A percentile compares a stretch with the other conserved stretches of the same genome.
Evolutionary conservation across 2,888 invertebrate species (phyloP).

Genomic region (Mellilla xanthometata): DNA sequence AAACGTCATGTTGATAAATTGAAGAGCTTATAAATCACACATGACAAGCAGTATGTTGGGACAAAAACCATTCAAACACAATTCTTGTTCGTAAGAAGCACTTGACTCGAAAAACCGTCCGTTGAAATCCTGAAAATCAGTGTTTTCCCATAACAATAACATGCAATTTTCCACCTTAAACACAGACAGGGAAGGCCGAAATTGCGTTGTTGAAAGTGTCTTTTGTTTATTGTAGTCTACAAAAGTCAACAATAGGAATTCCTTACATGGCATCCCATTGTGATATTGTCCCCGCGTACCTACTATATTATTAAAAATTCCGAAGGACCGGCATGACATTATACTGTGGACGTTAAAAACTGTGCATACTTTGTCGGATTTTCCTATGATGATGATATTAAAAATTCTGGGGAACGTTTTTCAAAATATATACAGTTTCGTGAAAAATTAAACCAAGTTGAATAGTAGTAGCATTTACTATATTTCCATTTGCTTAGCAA

Average conservation of each 20-base stretch:
- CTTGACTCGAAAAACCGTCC: conserved; percentile 17
- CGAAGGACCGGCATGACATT: conserved; percentile 37
- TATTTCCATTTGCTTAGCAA: too few relatives aligned
- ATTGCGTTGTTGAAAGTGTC: conserved; percentile 2
- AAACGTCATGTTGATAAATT: too few relatives aligned
- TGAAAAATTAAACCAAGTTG: too few relatives aligned
- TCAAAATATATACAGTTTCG: too few relatives aligned
- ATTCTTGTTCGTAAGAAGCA: conserved; percentile 5
- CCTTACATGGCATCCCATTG: conserved; percentile 52
- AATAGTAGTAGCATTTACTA: too few relatives aligned
- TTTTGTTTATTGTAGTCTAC: conserved; percentile 33
- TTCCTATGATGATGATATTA: conserved; percentile 4
- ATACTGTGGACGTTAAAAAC: conserved; percentile 37
- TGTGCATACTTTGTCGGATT: conserved; percentile 11
- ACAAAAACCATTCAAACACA: conserved; percentile 10
- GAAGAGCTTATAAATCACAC: too few relatives aligned
- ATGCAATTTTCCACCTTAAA: conserved; percentile 12
- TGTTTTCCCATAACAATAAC: background rate
- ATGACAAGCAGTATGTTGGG: too few relatives aligned
- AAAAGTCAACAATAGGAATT: conserved; percentile 60
- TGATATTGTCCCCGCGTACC: conserved; percentile 46
- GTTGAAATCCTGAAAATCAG: conserved; percentile 11
- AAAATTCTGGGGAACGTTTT: too few relatives aligned
- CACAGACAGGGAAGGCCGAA: background rate
- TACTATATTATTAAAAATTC: conserved; percentile 65